Evolutionary conservation across 2,797 vertebrate genomes (phyloP), one percentile per base, ranked within the genome.

Genomic region (Typhlichthys subterraneus): DNA sequence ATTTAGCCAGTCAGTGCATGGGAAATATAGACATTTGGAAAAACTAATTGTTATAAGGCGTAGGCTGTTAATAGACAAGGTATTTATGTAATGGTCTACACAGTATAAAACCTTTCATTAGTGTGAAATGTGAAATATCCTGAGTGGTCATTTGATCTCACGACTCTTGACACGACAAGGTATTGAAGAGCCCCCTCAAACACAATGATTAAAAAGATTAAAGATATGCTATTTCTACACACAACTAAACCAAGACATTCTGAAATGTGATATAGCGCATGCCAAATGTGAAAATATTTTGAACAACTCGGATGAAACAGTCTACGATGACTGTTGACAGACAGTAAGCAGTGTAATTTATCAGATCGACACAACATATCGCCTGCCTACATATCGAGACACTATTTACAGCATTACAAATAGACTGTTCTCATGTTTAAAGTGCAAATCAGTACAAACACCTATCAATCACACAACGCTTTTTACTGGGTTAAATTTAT

Each of bases 381-480:
- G 23, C 23, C 23, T 29, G 51, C 59, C 54, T 52, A 49, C 48
- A 46, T 23, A 46, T n/a, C 47, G 33, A 19, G 15, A 53, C n/a
- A 57, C 17, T 59, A 63, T 82, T 65, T 80, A 76, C 54, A 47
- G 61, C 60, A 67, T 82, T 58, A 72, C 75, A 85, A 85, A 89
- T 68, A 76, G 61, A 46, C 23, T 57, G 56, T 70, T 80, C 15
- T 63, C 64, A 29, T 84, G 77, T 88, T 86, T 85, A 75, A 76
- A 82, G 73, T 56, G 74, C 54, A 75, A 81, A 84, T 85, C 81
- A 70, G 56, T 59, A 59, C 62, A 61, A 70, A 60, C 38, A 33
- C 63, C 66, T 45, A 69, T 88, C 78, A 84, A 85, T 84, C 83
- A 81, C 71, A 19, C 77, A 17, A 59, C 23, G 73, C 67, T 70